Percentiles rank a stretch among this genome's conserved stretches.
Evolutionary conservation across 2,113 vertebrate species (phyloP).

Genomic region (Mus pahari): DNA sequence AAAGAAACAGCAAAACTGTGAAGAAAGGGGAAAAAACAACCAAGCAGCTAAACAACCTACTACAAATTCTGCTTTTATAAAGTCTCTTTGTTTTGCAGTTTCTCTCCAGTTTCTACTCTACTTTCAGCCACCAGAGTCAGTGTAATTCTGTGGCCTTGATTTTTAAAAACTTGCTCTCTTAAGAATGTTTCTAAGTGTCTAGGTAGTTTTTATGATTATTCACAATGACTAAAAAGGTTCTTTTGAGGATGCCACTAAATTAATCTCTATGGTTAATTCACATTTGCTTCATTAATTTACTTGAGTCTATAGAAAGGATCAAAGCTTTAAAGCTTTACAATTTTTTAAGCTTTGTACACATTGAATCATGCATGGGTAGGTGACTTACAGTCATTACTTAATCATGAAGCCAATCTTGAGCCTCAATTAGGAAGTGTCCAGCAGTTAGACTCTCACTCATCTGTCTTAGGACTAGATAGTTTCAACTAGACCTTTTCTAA

Average conservation of each 20-base stretch:
- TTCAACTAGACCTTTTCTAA: conserved; percentile 42
- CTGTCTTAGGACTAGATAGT: not conserved
- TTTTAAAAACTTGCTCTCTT: conserved; percentile 10
- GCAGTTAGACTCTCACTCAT: not conserved
- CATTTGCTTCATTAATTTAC: conserved; percentile 32
- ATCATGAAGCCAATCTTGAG: not conserved
- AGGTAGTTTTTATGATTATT: not conserved
- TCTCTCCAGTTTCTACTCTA: conserved; percentile 17
- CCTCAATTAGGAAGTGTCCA: conserved; percentile 17
- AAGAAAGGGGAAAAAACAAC: not conserved
- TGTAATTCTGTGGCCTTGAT: not conserved
- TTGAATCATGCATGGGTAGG: not conserved
- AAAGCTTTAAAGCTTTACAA: conserved; percentile 11
- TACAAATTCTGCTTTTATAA: not conserved
- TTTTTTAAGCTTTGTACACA: not conserved
- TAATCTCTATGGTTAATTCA: not conserved
- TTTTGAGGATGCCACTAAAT: not conserved
- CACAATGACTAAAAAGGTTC: conserved; percentile 17
- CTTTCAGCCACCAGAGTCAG: not conserved
- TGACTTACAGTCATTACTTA: not conserved
- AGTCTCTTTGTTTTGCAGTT: not conserved
- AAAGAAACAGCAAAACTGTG: not conserved
- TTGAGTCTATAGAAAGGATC: conserved; percentile 25
- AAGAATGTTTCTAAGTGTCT: conserved; percentile 42
- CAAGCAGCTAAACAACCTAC: not conserved